Evolutionary conservation across 2,797 vertebrate species (phyloP).

Genomic region (Carcharodon carcharias): DNA sequence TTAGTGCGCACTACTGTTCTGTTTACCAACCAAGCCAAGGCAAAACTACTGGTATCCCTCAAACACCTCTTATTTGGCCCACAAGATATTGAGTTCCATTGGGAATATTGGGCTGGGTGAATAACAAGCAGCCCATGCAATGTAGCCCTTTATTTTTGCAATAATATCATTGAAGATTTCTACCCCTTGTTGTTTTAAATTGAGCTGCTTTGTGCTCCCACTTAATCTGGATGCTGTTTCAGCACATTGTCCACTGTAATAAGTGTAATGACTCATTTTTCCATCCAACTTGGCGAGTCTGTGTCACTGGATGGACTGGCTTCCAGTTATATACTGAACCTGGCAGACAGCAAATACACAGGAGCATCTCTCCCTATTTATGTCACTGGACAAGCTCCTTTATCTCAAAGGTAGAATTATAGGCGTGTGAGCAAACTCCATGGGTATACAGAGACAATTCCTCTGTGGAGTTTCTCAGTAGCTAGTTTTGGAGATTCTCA

Average conservation of each 20-base stretch:
- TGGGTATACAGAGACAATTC: not conserved
- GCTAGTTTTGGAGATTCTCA: not conserved
- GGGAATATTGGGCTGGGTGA: not conserved
- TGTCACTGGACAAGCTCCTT: not conserved
- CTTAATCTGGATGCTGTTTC: not conserved
- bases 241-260: not conserved
- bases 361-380: not conserved
- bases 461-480: not conserved
- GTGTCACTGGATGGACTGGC: not conserved
- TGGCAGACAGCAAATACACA: not conserved
- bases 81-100: not conserved
- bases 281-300: not conserved
- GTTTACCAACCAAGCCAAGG: not conserved
- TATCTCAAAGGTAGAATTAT: not conserved
- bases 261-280: not conserved
- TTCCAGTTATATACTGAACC: too few species aligned
- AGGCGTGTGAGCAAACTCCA: not conserved
- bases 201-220: not conserved
- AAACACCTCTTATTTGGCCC: not conserved
- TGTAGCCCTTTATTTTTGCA: not conserved
- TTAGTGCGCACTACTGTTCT: not conserved
- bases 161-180: not conserved
- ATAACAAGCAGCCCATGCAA: not conserved
- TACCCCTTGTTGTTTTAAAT: not conserved
- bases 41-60: not conserved